Percentiles rank a stretch among this genome's conserved stretches.
phyloP scores from a whole-genome alignment of 35 echinoderm and acorn worm species.

The Heliocidaris tuberculata region DNA sequence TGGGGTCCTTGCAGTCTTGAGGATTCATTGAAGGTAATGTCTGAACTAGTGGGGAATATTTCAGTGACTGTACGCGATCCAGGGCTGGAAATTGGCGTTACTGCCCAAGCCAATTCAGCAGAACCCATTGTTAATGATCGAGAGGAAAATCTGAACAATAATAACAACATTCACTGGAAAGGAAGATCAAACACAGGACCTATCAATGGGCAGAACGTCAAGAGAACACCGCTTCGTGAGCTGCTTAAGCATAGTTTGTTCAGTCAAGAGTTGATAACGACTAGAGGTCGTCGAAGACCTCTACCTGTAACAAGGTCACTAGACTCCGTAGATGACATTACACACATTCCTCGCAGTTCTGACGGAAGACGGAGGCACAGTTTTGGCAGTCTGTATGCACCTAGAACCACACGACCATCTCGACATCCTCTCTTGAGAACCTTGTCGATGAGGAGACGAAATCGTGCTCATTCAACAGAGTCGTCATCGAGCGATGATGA shows the following conservation, averaged over 20 bases:
- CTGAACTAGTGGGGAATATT: constrained; percentile 23
- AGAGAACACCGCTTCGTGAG: constrained; percentile 24
- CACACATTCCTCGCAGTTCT: neutral
- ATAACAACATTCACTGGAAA: constrained; percentile 7
- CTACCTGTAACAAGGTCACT: constrained; percentile 21
- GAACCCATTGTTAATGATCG: neutral
- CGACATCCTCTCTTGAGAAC: neutral
- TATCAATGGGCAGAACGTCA: neutral
- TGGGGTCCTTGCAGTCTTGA: constrained; percentile 10
- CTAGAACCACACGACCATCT: neutral
- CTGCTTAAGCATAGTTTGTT: constrained; percentile 35
- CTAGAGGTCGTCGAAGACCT: neutral
- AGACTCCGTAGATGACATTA: neutral
- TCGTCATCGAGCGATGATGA: neutral
- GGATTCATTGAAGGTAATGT: constrained; percentile 28
- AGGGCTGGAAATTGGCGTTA: neutral
- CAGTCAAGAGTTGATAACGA: neutral
- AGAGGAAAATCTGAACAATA: constrained; percentile 22
- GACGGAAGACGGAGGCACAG: neutral
- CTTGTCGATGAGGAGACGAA: neutral
- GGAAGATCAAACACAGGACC: neutral
- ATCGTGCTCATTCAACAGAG: neutral
- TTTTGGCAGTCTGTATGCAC: neutral
- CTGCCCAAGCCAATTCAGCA: neutral
- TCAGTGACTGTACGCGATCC: neutral